Evolutionary conservation across 1,140 invertebrate species (phyloP).

Genomic region (Cydia amplana): DNA sequence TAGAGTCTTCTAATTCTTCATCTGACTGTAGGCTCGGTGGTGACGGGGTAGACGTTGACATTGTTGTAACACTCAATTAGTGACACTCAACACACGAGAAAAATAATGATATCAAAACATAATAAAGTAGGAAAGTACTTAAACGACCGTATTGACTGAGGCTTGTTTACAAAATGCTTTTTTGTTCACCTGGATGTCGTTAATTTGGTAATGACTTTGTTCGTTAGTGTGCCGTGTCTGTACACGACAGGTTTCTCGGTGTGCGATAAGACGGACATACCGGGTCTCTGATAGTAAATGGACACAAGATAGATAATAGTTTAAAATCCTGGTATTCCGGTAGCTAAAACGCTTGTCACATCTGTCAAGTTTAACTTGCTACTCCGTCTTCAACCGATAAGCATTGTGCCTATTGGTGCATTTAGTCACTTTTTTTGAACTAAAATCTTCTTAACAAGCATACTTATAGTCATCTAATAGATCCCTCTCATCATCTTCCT

Average conservation of each 20-base stretch:
- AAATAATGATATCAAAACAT: conserved; percentile 8
- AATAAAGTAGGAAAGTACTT: conserved; percentile 50
- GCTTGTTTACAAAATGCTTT: conserved; percentile 77
- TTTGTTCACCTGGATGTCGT: conserved; percentile 72
- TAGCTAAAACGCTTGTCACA: conserved; percentile 67
- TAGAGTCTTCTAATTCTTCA: conserved; percentile 52
- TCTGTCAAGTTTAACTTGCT: conserved; percentile 17
- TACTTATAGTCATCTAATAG: too few species aligned
- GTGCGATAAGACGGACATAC: conserved; percentile 75
- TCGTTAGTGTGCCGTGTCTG: conserved; percentile 66
- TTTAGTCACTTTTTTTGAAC: not conserved
- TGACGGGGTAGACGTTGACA: conserved; percentile 59
- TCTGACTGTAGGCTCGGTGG: conserved; percentile 57
- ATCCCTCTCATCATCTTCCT: too few species aligned
- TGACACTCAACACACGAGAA: conserved; percentile 31
- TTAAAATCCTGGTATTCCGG: conserved; percentile 65
- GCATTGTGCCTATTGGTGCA: not conserved
- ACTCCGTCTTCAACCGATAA: conserved; percentile 15
- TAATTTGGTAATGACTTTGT: conserved; percentile 77
- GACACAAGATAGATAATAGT: conserved; percentile 66
- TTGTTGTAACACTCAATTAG: conserved; percentile 42
- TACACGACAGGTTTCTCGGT: conserved; percentile 59
- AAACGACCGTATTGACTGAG: conserved; percentile 62
- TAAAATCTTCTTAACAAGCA: not conserved
- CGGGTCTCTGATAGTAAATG: conserved; percentile 67